These are phyloP conservation scores for Hyles euphorbiae DNA, from an alignment of 1,140 invertebrate genomes.

Conservation along the genomic window DNA sequence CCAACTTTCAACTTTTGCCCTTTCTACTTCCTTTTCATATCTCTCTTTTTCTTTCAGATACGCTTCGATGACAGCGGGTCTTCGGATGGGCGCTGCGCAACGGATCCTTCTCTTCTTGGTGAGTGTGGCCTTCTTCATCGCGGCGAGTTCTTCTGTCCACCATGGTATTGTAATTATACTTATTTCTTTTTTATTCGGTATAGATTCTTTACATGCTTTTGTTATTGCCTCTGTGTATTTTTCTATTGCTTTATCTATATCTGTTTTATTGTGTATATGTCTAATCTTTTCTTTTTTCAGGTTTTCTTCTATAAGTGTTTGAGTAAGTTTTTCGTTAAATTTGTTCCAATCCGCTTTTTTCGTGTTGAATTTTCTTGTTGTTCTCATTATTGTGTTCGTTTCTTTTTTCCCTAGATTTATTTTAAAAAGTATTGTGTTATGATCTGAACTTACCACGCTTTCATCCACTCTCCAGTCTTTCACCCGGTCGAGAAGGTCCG, in stretches of 20 bases:
- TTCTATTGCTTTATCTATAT: constrained; percentile 7
- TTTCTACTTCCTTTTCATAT: constrained; percentile 8
- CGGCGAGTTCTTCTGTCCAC: constrained; percentile 16
- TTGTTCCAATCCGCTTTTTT: constrained; percentile 21
- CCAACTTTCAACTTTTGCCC: constrained; percentile 11
- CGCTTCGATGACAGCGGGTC: constrained; percentile 7
- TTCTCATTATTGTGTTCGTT: constrained; percentile 13
- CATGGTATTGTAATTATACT: constrained; percentile 12
- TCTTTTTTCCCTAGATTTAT: constrained; percentile 3
- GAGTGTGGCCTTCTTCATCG: constrained; percentile 7
- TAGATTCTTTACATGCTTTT: constrained; percentile 7
- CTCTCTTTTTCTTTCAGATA: constrained; percentile 13
- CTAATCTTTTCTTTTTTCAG: constrained; percentile 7
- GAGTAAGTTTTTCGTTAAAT: constrained; percentile 12
- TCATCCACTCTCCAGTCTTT: constrained; percentile 12
- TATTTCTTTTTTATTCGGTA: constrained; percentile 10
- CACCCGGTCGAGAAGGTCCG: neutral
- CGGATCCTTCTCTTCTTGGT: neutral
- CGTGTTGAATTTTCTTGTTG: constrained; percentile 23
- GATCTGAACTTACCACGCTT: constrained; percentile 13
- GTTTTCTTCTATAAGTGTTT: constrained; percentile 2
- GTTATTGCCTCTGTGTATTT: constrained; percentile 6
- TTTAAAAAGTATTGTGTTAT: constrained; percentile 14
- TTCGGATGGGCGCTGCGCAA: constrained; percentile 9
- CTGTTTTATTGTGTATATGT: constrained; percentile 8